Evolutionary conservation across 2,113 vertebrate species (phyloP).

Genomic region (Hydrolagus affinis): DNA sequence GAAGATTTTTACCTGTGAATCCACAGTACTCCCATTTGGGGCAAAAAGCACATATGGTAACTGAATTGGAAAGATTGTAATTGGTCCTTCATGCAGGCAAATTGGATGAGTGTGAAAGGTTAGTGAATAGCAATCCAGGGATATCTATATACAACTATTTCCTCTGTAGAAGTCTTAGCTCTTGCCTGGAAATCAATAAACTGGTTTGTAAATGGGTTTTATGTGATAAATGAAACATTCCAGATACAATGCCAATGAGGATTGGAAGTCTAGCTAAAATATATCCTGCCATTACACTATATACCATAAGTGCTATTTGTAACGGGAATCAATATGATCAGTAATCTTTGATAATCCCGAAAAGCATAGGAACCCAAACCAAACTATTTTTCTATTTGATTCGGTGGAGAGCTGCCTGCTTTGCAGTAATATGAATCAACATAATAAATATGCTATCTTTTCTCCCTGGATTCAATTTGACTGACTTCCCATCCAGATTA

Average conservation of each 20-base stretch:
- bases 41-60: background rate
- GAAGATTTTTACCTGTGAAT: background rate
- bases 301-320: conserved; percentile 16
- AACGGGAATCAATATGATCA: conserved; percentile 26
- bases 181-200: conserved; percentile 37
- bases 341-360: conserved; percentile 5
- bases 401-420: background rate
- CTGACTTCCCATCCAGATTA: conserved; percentile 11
- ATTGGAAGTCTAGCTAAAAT: conserved; percentile 12
- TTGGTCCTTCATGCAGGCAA: background rate
- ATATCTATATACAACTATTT: conserved; percentile 45
- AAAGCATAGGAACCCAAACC: background rate
- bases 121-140: conserved; percentile 38
- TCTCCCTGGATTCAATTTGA: conserved; percentile 8
- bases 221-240: conserved; percentile 22
- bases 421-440: conserved; percentile 7
- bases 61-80: background rate
- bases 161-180: conserved; percentile 39
- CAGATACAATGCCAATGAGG: conserved; percentile 6
- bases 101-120: conserved; percentile 41
- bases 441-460: background rate
- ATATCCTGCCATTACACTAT: conserved; percentile 15
- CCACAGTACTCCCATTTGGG: too few species aligned
- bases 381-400: background rate
- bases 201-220: conserved; percentile 23